Conservation (phyloP, 2,888 invertebrate species). For the Spodoptera littoralis region DNA sequence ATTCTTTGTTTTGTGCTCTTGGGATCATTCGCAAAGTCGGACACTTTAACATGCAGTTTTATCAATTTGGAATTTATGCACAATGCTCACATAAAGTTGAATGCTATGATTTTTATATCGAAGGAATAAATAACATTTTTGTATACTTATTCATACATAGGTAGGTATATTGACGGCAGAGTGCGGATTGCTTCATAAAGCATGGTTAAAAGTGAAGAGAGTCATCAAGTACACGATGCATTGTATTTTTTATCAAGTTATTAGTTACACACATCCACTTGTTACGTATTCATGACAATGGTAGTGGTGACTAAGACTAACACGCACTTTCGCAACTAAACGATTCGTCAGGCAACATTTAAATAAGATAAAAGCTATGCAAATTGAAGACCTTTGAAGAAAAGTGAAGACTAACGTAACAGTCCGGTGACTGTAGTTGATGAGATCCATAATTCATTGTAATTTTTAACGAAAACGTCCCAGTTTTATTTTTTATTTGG, state of each 20-base stretch:
- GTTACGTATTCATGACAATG: slow-evolving; percentile 25
- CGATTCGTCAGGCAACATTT: slow-evolving; percentile 35
- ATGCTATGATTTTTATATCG: no score
- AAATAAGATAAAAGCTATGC: slow-evolving; percentile 56
- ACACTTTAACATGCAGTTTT: no score
- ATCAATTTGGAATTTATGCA: no score
- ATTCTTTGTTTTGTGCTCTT: neutral
- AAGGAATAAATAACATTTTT: no score
- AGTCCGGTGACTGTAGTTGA: slow-evolving; percentile 14
- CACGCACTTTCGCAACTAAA: slow-evolving; percentile 48
- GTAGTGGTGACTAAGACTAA: slow-evolving; percentile 33
- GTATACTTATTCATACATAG: no score
- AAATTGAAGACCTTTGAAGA: slow-evolving; percentile 48
- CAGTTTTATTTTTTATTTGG: neutral
- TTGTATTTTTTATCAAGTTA: neutral
- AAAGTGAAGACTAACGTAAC: slow-evolving; percentile 28
- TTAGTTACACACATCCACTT: neutral
- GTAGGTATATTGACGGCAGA: no score
- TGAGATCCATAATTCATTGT: slow-evolving; percentile 27
- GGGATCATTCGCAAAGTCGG: no score
- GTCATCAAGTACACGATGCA: neutral
- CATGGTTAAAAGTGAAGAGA: neutral
- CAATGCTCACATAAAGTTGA: no score
- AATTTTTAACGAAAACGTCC: slow-evolving; percentile 2
- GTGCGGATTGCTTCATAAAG: no score